A percentile compares a stretch with the other conserved stretches of the same genome.
These are phyloP conservation scores for Lordiphosa clarofinis DNA, from an alignment of 1,140 invertebrate genomes.

Conservation along the genomic window DNA sequence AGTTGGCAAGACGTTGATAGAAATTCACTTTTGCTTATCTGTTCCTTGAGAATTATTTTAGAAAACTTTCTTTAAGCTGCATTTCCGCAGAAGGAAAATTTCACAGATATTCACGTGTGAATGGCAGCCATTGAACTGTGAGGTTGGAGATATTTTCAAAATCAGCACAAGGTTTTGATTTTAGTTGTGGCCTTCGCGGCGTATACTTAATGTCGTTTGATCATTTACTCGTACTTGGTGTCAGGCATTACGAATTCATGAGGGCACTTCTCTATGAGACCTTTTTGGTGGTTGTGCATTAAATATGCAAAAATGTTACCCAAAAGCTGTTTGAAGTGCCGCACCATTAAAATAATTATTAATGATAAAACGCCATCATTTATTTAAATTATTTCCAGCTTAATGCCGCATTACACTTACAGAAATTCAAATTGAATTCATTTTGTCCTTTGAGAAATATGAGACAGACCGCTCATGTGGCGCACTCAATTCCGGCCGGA, in stretches of 20 bases:
- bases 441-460: too few relatives aligned
- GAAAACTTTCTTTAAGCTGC: conserved; percentile 23
- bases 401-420: conserved; percentile 36
- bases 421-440: too few relatives aligned
- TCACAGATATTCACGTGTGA: conserved; percentile 1
- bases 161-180: too few relatives aligned
- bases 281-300: conserved; percentile 13
- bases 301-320: conserved; percentile 32
- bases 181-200: too few relatives aligned
- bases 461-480: too few relatives aligned
- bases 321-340: conserved; percentile 29
- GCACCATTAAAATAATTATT: conserved; percentile 54
- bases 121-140: conserved; percentile 24
- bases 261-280: conserved; percentile 6
- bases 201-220: too few relatives aligned
- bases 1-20: conserved; percentile 9
- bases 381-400: conserved; percentile 53
- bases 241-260: conserved; percentile 28
- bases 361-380: conserved; percentile 38
- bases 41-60: background rate
- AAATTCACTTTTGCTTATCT: conserved; percentile 33
- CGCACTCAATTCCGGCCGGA: too few relatives aligned
- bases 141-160: conserved; percentile 19
- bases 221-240: conserved; percentile 14
- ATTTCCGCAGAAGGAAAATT: conserved; percentile 24